Percentiles rank a stretch among this genome's conserved stretches.
Conservation (phyloP, 1,140 invertebrate genomes). For the Papilio polytes region DNA sequence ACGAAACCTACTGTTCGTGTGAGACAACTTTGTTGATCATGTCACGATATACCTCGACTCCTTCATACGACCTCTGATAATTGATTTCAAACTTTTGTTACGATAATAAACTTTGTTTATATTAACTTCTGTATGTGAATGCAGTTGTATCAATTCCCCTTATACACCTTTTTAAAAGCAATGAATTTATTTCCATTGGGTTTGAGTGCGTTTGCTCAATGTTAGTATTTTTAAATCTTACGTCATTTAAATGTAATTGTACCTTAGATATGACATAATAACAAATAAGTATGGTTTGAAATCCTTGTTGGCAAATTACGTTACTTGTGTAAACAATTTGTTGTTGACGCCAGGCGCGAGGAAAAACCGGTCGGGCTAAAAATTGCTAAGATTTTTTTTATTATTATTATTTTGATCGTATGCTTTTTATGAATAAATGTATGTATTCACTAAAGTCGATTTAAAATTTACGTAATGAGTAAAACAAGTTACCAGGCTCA, state of each 20-base stretch:
- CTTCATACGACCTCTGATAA: conserved; percentile 23
- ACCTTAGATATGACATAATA: not conserved
- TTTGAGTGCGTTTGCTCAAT: not conserved
- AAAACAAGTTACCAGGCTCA: not conserved
- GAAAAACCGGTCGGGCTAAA: not conserved
- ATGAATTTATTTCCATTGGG: not conserved
- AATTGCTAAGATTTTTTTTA: too few species aligned
- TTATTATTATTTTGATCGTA: not conserved
- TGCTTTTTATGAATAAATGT: not conserved
- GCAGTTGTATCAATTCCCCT: not conserved
- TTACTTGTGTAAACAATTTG: not conserved
- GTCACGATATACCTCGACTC: conserved; percentile 21
- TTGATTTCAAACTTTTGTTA: conserved; percentile 6
- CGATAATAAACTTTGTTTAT: not conserved
- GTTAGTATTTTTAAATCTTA: not conserved
- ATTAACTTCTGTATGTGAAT: not conserved
- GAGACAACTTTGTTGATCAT: conserved; percentile 27
- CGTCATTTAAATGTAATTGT: not conserved
- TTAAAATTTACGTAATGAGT: not conserved
- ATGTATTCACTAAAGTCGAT: not conserved
- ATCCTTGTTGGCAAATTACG: not conserved
- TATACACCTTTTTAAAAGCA: not conserved
- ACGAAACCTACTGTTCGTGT: not conserved
- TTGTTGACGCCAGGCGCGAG: not conserved
- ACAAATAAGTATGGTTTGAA: not conserved